A percentile compares a stretch with the other conserved stretches of the same genome.
Evolutionary conservation across 2,888 invertebrate species (phyloP).

Genomic region (Neoascia interrupta): DNA sequence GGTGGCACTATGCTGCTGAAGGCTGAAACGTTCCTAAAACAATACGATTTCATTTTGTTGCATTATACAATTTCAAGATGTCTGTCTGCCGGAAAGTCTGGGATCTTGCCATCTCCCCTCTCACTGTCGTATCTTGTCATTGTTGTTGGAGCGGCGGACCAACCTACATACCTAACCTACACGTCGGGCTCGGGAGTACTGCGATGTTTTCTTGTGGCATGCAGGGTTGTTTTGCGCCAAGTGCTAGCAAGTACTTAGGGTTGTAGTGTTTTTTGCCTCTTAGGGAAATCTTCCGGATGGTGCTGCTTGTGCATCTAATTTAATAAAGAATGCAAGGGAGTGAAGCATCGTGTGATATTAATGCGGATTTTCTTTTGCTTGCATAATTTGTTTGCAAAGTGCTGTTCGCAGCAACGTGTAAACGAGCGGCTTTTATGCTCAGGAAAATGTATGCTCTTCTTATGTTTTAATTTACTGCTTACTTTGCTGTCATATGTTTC

Average conservation of each 20-base stretch:
- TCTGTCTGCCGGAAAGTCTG: constrained; percentile 67
- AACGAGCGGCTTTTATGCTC: constrained; percentile 7
- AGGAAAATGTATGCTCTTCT: constrained; percentile 1
- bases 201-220: constrained; percentile 22
- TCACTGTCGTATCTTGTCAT: background rate
- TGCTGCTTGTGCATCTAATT: constrained; percentile 62
- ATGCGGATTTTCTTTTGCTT: constrained; percentile 50
- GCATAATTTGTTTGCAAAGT: constrained; percentile 42
- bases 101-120: constrained; percentile 6
- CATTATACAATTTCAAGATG: constrained; percentile 67
- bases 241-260: constrained; percentile 46
- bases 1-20: constrained; percentile 4
- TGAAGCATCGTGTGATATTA: constrained; percentile 48
- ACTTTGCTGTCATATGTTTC: background rate
- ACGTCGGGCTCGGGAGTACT: no score
- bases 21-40: constrained; percentile 46
- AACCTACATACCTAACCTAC: constrained; percentile 7
- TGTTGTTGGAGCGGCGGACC: background rate
- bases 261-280: constrained; percentile 42
- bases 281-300: constrained; percentile 56
- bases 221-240: constrained; percentile 36
- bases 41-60: constrained; percentile 65
- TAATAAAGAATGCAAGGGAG: constrained; percentile 48
- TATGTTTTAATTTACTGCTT: background rate
- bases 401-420: constrained; percentile 26